Evolutionary conservation across 2,797 vertebrate genomes (phyloP).

Genomic region (Peromyscus nudipes): DNA sequence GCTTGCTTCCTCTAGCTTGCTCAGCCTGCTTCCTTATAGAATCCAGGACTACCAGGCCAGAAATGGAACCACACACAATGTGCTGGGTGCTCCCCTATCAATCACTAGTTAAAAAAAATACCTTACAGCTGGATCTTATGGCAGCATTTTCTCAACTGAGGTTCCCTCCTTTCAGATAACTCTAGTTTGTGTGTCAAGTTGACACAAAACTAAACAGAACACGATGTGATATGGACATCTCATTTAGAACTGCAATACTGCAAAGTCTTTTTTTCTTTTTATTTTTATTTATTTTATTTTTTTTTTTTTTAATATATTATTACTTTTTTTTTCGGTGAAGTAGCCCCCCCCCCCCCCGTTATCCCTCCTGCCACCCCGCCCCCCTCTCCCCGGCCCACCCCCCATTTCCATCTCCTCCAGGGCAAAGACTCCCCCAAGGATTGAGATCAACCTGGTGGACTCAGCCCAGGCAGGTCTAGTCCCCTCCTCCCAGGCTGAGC

Average conservation of each 20-base stretch:
- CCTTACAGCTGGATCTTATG: neutral
- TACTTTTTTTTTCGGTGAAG: too few species aligned
- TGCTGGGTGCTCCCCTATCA: neutral
- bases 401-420: too few species aligned
- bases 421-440: too few species aligned
- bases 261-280: neutral
- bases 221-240: neutral
- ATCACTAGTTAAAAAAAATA: neutral
- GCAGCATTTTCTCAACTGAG: neutral
- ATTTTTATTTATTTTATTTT: too few species aligned
- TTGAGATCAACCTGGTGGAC: too few species aligned
- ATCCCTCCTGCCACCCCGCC: too few species aligned
- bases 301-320: too few species aligned
- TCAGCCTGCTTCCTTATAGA: neutral
- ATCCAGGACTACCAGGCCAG: neutral
- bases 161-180: too few species aligned
- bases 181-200: neutral
- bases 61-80: neutral
- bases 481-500: too few species aligned
- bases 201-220: neutral
- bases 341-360: too few species aligned
- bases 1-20: neutral
- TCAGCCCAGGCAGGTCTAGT: too few species aligned
- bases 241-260: neutral
- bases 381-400: too few species aligned